A percentile compares a stretch with the other conserved stretches of the same genome.
These are phyloP conservation scores for Nycticryphes semicollaris DNA, from an alignment of 2,113 vertebrate genomes.

Conservation along the genomic window DNA sequence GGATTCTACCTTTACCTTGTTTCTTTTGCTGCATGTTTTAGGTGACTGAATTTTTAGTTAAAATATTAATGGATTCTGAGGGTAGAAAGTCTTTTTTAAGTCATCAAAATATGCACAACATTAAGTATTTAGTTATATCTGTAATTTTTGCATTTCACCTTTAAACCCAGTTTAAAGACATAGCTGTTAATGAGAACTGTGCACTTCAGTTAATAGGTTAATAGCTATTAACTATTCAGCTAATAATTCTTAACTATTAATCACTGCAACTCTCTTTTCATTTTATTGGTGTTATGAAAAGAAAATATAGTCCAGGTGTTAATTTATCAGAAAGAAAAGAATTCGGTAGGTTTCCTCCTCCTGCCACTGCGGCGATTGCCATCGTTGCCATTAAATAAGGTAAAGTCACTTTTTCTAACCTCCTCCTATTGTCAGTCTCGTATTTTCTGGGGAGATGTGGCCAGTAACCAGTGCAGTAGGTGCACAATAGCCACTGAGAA, in stretches of 20 bases:
- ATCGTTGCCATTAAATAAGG: slow-evolving; percentile 6
- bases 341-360: slow-evolving; percentile 41
- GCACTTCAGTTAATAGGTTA: slow-evolving; percentile 86
- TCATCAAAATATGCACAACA: slow-evolving; percentile 82
- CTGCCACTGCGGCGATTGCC: slow-evolving; percentile 2
- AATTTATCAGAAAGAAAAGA: slow-evolving; percentile 70
- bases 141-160: slow-evolving; percentile 84
- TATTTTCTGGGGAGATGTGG: neutral
- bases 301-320: slow-evolving; percentile 75
- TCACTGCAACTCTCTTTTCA: slow-evolving; percentile 75
- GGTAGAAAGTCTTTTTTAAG: slow-evolving; percentile 80
- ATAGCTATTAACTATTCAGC: slow-evolving; percentile 84
- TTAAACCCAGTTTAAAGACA: slow-evolving; percentile 81
- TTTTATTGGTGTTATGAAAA: slow-evolving; percentile 77
- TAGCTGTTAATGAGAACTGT: slow-evolving; percentile 81
- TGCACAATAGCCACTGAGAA: neutral
- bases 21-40: slow-evolving; percentile 82
- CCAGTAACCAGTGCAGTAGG: neutral
- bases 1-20: slow-evolving; percentile 90
- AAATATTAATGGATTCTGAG: slow-evolving; percentile 85
- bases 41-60: slow-evolving; percentile 85
- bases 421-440: neutral
- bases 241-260: slow-evolving; percentile 86
- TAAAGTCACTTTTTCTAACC: slow-evolving; percentile 28
- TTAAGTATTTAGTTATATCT: slow-evolving; percentile 84